phyloP scores from a whole-genome alignment of 2,797 vertebrate genomes.

The Chelon labrosus region DNA sequence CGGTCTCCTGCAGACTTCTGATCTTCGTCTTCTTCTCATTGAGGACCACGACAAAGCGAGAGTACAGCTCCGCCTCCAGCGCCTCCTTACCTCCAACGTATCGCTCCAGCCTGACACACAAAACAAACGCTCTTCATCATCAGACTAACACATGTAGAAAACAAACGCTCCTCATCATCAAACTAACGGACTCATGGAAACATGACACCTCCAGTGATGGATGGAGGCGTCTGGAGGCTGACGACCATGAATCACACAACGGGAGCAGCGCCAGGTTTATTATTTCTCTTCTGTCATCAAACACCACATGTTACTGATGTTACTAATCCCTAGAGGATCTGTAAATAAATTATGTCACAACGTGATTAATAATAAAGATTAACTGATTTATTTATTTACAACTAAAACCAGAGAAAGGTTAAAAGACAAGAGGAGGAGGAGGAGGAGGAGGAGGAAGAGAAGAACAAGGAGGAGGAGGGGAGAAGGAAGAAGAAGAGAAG shows the following conservation, averaged over 20 bases:
- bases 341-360: too few relatives aligned
- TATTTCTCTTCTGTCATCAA: neutral
- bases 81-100: constrained; percentile 87
- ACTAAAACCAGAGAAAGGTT: too few relatives aligned
- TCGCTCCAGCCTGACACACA: constrained; percentile 84
- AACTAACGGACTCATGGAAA: too few relatives aligned
- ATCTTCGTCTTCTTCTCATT: constrained; percentile 97
- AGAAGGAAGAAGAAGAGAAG: too few relatives aligned
- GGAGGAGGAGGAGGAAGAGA: too few relatives aligned
- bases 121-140: neutral
- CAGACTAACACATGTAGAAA: neutral
- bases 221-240: constrained; percentile 5
- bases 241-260: constrained; percentile 15
- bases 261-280: neutral
- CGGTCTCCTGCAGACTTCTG: constrained; percentile 84
- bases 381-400: too few relatives aligned
- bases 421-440: too few relatives aligned
- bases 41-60: constrained; percentile 90
- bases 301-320: neutral
- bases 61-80: constrained; percentile 91
- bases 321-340: neutral
- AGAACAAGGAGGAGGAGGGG: too few relatives aligned
- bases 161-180: too few relatives aligned
- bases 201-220: constrained; percentile 28
- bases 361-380: too few relatives aligned